These are phyloP conservation scores for Volucella inanis DNA, from an alignment of 2,888 invertebrate genomes.

Conservation along the genomic window DNA sequence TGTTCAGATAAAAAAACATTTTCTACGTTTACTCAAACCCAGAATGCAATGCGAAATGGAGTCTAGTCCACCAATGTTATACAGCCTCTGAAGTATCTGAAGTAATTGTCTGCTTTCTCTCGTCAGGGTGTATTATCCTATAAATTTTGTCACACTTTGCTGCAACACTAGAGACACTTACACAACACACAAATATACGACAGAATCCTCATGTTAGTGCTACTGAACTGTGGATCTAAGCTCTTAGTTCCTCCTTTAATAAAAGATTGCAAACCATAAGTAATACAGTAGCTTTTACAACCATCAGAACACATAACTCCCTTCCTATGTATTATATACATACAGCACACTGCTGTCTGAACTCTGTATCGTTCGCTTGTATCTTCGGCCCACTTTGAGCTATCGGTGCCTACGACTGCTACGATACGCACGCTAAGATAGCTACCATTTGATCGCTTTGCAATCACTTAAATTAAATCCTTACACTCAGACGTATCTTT, in stretches of 20 bases:
- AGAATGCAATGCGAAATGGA: no score
- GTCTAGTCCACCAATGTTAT: no score
- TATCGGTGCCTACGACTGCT: conserved; percentile 8
- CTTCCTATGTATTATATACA: conserved; percentile 35
- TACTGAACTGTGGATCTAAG: conserved; percentile 15
- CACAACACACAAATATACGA: background rate
- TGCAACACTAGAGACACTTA: conserved; percentile 12
- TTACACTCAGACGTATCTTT: conserved; percentile 53
- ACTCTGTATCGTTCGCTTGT: background rate
- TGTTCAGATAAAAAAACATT: no score
- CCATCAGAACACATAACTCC: conserved; percentile 28
- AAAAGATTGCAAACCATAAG: conserved; percentile 30
- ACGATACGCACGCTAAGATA: conserved; percentile 69
- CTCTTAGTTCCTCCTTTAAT: conserved; percentile 32
- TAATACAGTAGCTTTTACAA: conserved; percentile 19
- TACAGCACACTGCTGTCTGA: conserved; percentile 4
- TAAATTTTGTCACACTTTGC: conserved; percentile 16
- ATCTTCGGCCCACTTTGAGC: conserved; percentile 33
- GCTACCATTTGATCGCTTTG: conserved; percentile 47
- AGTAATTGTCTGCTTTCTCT: no score
- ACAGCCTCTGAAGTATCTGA: no score
- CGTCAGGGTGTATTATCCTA: background rate
- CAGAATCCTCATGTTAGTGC: background rate
- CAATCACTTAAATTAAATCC: conserved; percentile 73
- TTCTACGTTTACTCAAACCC: no score